These are phyloP conservation scores for Poeciliopsis occidentalis DNA, from an alignment of 2,113 vertebrate genomes.

Conservation along the genomic window DNA sequence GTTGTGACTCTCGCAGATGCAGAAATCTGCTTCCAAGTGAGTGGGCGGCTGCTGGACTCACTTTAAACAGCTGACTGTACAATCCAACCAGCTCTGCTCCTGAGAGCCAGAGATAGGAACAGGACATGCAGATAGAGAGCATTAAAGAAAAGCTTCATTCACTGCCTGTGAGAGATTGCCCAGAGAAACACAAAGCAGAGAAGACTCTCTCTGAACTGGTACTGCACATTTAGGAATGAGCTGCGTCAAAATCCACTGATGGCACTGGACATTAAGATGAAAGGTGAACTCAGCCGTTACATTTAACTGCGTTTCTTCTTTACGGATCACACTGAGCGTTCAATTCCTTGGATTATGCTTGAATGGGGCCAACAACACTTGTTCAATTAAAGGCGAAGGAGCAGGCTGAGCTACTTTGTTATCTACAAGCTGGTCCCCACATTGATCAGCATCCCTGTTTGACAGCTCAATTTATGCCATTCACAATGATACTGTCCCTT, in stretches of 20 bases:
- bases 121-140: background rate
- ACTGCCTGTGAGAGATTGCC: constrained; percentile 3
- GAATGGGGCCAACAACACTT: constrained; percentile 62
- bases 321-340: constrained; percentile 19
- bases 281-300: background rate
- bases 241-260: background rate
- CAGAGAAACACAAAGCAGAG: background rate
- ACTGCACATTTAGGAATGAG: constrained; percentile 15
- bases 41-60: constrained; percentile 21
- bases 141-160: background rate
- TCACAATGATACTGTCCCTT: constrained; percentile 17
- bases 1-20: constrained; percentile 17
- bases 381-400: constrained; percentile 69
- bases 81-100: constrained; percentile 23
- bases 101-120: constrained; percentile 31
- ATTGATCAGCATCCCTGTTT: constrained; percentile 65
- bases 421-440: constrained; percentile 61
- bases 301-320: constrained; percentile 11
- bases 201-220: constrained; percentile 5
- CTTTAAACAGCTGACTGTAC: constrained; percentile 22
- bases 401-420: constrained; percentile 66
- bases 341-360: constrained; percentile 54
- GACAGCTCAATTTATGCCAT: constrained; percentile 60
- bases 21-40: constrained; percentile 21
- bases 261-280: background rate